These are phyloP conservation scores for Rhopalosiphum maidis DNA, from an alignment of 1,140 invertebrate species.

Conservation along the genomic window DNA sequence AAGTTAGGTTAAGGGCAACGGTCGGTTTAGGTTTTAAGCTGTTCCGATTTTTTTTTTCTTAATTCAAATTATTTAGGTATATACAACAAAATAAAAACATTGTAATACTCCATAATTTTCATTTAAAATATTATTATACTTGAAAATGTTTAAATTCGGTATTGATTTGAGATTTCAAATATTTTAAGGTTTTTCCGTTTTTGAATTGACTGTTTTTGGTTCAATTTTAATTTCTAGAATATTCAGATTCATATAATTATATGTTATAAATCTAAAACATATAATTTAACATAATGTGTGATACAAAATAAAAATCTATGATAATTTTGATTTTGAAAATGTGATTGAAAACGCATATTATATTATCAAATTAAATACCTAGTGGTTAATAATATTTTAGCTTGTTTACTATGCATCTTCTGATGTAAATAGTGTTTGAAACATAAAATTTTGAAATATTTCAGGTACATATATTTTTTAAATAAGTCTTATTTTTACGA, in stretches of 20 bases:
- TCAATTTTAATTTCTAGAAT: background rate
- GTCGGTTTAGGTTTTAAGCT: background rate
- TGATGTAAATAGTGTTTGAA: no score
- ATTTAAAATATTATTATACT: background rate
- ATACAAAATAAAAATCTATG: background rate
- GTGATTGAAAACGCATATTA: background rate
- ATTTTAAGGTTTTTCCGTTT: background rate
- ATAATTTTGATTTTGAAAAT: background rate
- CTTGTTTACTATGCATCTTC: no score
- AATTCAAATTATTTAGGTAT: background rate
- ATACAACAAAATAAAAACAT: background rate
- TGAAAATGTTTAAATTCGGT: background rate
- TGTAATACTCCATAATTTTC: background rate
- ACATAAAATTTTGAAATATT: no score
- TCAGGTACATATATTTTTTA: no score
- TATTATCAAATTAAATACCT: background rate
- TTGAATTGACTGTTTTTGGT: background rate
- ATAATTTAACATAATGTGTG: background rate
- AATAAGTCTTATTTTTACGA: no score
- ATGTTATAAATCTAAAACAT: background rate
- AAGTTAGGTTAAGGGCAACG: background rate
- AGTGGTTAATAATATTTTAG: background rate
- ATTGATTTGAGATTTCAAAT: background rate
- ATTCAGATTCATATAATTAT: background rate
- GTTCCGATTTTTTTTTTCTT: background rate